Percentiles rank a stretch among this genome's conserved stretches.
Evolutionary conservation across 2,888 invertebrate genomes (phyloP).

Genomic region (Philhelius pedissequus): DNA sequence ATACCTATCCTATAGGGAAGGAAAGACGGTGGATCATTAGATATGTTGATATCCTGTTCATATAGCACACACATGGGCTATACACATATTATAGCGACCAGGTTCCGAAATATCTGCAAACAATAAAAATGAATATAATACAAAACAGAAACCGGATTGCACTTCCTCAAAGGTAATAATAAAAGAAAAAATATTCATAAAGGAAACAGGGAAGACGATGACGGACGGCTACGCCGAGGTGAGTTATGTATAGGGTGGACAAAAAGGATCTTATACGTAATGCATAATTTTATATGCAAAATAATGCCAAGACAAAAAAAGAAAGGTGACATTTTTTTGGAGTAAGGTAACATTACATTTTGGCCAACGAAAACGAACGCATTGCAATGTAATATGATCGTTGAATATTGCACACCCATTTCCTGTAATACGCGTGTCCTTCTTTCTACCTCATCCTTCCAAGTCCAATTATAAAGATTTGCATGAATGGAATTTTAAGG

Average conservation of each 20-base stretch:
- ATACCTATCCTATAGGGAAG: neutral
- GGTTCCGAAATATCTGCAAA: conserved; percentile 51
- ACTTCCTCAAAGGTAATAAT: conserved; percentile 51
- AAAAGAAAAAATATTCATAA: conserved; percentile 9
- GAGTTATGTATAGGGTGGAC: conserved; percentile 29
- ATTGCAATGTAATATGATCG: conserved; percentile 64
- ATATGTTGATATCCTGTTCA: conserved; percentile 58
- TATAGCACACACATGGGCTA: conserved; percentile 40
- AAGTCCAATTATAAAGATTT: conserved; percentile 62
- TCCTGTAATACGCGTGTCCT: conserved; percentile 69
- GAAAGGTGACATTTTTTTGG: conserved; percentile 51
- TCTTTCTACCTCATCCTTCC: conserved; percentile 19
- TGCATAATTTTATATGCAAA: conserved; percentile 63
- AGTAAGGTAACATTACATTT: conserved; percentile 39
- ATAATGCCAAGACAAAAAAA: conserved; percentile 24
- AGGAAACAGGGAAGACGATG: conserved; percentile 1
- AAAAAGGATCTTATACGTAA: conserved; percentile 45
- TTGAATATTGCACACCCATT: conserved; percentile 59
- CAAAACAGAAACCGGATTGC: conserved; percentile 55
- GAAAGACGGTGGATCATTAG: conserved; percentile 20
- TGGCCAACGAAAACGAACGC: conserved; percentile 37
- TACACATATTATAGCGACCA: conserved; percentile 19
- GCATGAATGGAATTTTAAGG: conserved; percentile 44
- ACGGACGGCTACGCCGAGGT: neutral
- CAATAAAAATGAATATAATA: conserved; percentile 57